A percentile compares a stretch with the other conserved stretches of the same genome.
Evolutionary conservation across 2,888 invertebrate species (phyloP).

Genomic region (Ganaspis brasiliensis): DNA sequence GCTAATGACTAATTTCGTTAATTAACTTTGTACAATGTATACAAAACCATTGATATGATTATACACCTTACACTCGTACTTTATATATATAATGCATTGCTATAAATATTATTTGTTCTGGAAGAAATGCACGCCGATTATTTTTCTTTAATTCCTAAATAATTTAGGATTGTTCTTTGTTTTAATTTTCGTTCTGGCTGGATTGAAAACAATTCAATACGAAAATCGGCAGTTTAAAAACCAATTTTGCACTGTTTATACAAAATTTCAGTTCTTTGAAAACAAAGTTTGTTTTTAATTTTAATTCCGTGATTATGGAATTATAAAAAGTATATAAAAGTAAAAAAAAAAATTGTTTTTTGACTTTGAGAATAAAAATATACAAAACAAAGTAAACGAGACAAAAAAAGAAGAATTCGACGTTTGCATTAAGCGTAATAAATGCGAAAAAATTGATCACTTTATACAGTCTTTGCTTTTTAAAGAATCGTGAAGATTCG

Average conservation of each 20-base stretch:
- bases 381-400: too few relatives aligned
- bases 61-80: constrained; percentile 68
- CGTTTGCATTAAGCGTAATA: constrained; percentile 33
- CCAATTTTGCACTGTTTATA: too few relatives aligned
- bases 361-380: too few relatives aligned
- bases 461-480: constrained; percentile 36
- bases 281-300: too few relatives aligned
- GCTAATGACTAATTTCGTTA: constrained; percentile 77
- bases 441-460: constrained; percentile 10
- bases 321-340: too few relatives aligned
- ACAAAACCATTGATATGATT: constrained; percentile 78
- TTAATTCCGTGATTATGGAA: too few relatives aligned
- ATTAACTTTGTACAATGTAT: constrained; percentile 77
- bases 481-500: constrained; percentile 29
- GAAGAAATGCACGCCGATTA: constrained; percentile 72
- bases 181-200: constrained; percentile 70
- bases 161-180: constrained; percentile 77
- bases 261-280: neutral
- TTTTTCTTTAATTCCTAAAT: constrained; percentile 63
- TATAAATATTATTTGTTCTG: constrained; percentile 65
- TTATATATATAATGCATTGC: constrained; percentile 52
- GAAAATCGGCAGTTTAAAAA: neutral
- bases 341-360: too few relatives aligned
- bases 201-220: constrained; percentile 30
- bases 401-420: neutral